A percentile compares a stretch with the other conserved stretches of the same genome.
phyloP scores from a whole-genome alignment of 2,888 invertebrate genomes.

The Drosophila macrospina region DNA sequence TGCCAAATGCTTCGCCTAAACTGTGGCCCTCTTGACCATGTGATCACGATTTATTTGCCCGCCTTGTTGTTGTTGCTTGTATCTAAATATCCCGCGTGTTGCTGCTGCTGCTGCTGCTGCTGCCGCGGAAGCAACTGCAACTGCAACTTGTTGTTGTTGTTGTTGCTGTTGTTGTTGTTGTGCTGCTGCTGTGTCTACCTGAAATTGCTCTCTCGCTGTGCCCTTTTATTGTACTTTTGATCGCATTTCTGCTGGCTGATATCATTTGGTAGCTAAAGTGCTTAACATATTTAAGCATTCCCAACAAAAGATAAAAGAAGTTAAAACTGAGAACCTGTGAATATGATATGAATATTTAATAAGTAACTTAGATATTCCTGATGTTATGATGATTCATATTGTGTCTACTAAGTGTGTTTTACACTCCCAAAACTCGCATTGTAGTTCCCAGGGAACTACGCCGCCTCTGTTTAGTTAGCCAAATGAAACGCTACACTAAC shows the following conservation, averaged over 20 bases:
- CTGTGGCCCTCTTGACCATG: slow-evolving; percentile 79
- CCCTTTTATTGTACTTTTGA: slow-evolving; percentile 24
- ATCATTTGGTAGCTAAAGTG: too few relatives aligned
- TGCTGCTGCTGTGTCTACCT: slow-evolving; percentile 34
- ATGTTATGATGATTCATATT: too few relatives aligned
- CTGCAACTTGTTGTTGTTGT: slow-evolving; percentile 48
- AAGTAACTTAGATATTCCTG: too few relatives aligned
- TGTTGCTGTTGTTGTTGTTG: slow-evolving; percentile 32
- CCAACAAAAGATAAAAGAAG: too few relatives aligned
- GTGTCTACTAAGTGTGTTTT: too few relatives aligned
- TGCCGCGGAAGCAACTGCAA: slow-evolving; percentile 67
- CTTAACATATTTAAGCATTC: too few relatives aligned
- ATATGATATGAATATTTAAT: too few relatives aligned
- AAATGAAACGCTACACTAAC: slow-evolving; percentile 3
- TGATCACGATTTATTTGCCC: slow-evolving; percentile 83
- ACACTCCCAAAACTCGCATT: background rate
- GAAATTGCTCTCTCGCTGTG: slow-evolving; percentile 31
- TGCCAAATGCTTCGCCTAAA: slow-evolving; percentile 3
- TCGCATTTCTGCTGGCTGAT: too few relatives aligned
- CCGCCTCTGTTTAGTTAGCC: background rate
- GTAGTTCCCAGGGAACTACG: background rate
- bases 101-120: slow-evolving; percentile 63
- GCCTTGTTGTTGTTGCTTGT: slow-evolving; percentile 61
- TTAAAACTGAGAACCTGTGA: too few relatives aligned
- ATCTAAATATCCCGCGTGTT: slow-evolving; percentile 70